Conservation (phyloP, 35 echinoderm and acorn worm species). For the Diadema setosum region DNA sequence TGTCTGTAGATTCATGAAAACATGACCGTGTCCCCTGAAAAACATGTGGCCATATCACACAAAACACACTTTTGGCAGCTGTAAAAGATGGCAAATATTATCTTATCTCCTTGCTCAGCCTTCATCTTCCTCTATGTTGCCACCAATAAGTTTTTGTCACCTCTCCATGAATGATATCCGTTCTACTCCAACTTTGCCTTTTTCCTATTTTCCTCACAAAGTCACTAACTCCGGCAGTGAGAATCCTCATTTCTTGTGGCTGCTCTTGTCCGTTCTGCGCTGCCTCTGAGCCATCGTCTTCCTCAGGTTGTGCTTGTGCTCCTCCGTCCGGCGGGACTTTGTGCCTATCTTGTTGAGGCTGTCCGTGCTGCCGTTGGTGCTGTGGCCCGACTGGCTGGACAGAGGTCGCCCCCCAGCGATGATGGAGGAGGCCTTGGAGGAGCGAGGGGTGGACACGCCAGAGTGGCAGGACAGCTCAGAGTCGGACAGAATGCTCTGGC, state of each 20-base stretch:
- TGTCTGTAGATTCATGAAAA: too few relatives aligned
- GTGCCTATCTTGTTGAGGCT: conserved; percentile 7
- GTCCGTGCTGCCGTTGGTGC: neutral
- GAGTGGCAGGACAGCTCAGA: conserved; percentile 21
- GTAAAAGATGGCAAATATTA: too few relatives aligned
- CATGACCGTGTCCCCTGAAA: too few relatives aligned
- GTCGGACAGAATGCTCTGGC: neutral
- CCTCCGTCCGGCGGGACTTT: conserved; percentile 32
- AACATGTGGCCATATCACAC: too few relatives aligned
- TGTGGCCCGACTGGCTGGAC: neutral
- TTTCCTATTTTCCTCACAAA: too few relatives aligned
- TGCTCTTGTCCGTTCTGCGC: neutral
- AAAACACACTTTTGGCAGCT: too few relatives aligned
- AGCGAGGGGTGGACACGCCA: neutral
- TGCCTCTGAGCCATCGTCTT: conserved; percentile 65
- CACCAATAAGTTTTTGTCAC: too few relatives aligned
- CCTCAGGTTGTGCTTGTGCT: conserved; percentile 62
- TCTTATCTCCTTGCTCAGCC: too few relatives aligned
- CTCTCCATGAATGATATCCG: too few relatives aligned
- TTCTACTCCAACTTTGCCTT: too few relatives aligned
- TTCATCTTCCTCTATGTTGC: too few relatives aligned
- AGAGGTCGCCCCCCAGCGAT: neutral
- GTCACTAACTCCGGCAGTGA: too few relatives aligned
- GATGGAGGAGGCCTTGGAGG: neutral
- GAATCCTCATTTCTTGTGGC: conserved; percentile 11